Percentiles rank a stretch among this genome's conserved stretches.
phyloP scores from a whole-genome alignment of 2,888 invertebrate genomes.

The Nemotelus pantherinus region DNA sequence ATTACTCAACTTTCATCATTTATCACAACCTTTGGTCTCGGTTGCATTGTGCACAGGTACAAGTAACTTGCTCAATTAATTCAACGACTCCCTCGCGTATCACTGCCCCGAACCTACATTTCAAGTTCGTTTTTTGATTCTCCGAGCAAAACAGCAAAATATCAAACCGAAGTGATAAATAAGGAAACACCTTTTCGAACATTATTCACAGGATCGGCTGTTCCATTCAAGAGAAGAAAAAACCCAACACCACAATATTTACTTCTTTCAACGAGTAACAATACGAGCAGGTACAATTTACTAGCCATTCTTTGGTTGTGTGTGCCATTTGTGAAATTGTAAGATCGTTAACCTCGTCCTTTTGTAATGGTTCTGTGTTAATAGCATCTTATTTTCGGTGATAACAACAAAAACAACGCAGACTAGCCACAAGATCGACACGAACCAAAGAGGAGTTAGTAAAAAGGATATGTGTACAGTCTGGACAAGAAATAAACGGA shows the following conservation, averaged over 20 bases:
- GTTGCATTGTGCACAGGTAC: neutral
- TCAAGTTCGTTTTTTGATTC: neutral
- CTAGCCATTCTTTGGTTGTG: neutral
- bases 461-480: too few species aligned
- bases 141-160: neutral
- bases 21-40: neutral
- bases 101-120: neutral
- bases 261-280: constrained; percentile 17
- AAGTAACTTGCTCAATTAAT: constrained; percentile 33
- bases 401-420: neutral
- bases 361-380: constrained; percentile 18
- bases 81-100: neutral
- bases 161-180: constrained; percentile 9
- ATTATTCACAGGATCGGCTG: neutral
- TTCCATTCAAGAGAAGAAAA: constrained; percentile 5
- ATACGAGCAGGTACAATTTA: constrained; percentile 2
- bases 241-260: constrained; percentile 26
- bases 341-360: constrained; percentile 38
- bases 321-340: neutral
- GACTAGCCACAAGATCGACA: constrained; percentile 37
- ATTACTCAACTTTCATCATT: constrained; percentile 26
- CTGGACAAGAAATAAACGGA: too few species aligned
- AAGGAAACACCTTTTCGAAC: constrained; percentile 25
- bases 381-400: constrained; percentile 1
- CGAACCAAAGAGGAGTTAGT: constrained; percentile 1